Base-by-base conservation (phyloP, 2,113 vertebrate genomes). In the Accipiter virgatus region DNA sequence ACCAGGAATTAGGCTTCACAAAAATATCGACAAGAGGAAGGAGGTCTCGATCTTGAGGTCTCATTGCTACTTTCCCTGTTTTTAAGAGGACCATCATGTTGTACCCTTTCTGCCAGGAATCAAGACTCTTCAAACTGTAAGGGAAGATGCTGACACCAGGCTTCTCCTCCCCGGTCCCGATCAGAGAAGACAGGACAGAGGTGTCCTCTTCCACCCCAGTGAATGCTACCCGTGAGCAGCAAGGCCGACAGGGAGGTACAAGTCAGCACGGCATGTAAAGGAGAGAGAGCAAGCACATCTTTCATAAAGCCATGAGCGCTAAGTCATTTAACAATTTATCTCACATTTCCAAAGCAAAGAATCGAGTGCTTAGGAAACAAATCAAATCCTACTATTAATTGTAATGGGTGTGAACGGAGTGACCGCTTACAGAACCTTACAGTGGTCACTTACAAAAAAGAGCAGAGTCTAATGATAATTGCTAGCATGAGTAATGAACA, bases 201-300 rank as follows among this genome's bases (percentile, higher is more conserved):
- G 4, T 47, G n/a, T 36, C 23, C 20, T 81, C 23, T 84, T 81
- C 32, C n/a, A 71, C 11, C 55, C 32, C 63, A 71, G 8, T 5
- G 47, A 68, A 23, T 25, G 6, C 31, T 45, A 29, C 18, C 53
- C 58, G 23, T 2, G 77, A 79, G 27, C n/a, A 93, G 15, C 36
- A 73, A 66, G 48, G 36, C 25, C n/a, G 47, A 12, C 10, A 56
- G 7, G n/a, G 45, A 95, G 13, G 5, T 34, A 32, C 6, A 52
- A 79, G 11, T 27, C 59, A 66, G 34, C 47, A 48, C 0, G 0
- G 26, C 9, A 11, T 0, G 0, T 25, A n/a, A 20, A 66, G 42
- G 22, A 86, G n/a, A 86, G 45, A 63, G 9, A 68, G 58, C 5
- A 93, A 55, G 14, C 36, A 68, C 9, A 5, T 74, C 17, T 53